These are phyloP conservation scores for Atethmia centrago DNA, from an alignment of 2,888 invertebrate genomes.

Conservation along the genomic window DNA sequence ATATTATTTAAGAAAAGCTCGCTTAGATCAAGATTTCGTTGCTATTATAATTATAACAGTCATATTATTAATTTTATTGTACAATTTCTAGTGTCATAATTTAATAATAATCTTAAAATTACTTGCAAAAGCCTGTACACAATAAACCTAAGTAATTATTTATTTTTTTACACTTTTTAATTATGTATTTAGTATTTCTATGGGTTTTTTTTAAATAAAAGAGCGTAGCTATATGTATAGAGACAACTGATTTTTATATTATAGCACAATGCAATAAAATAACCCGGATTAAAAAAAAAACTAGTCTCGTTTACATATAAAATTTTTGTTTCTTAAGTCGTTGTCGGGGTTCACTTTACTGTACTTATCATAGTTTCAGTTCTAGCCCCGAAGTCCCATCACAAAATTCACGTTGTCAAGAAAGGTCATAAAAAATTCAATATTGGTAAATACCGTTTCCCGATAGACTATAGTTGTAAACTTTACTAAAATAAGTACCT, in stretches of 20 bases:
- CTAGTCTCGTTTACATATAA: background rate
- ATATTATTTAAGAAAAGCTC: conserved; percentile 38
- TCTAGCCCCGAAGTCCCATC: background rate
- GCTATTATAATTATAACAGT: conserved; percentile 18
- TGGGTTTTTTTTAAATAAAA: background rate
- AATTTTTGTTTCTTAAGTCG: background rate
- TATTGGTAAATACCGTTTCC: background rate
- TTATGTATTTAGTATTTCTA: background rate
- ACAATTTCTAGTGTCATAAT: conserved; percentile 61
- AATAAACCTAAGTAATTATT: background rate
- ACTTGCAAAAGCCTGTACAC: conserved; percentile 34
- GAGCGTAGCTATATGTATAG: background rate
- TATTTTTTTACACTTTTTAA: background rate
- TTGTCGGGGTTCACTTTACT: background rate
- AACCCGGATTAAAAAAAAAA: no score
- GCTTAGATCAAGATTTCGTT: conserved; percentile 39
- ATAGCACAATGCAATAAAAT: background rate
- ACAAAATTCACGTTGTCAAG: background rate
- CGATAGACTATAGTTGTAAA: no score
- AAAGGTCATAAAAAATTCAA: background rate
- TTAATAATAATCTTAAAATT: conserved; percentile 19
- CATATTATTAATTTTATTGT: conserved; percentile 32
- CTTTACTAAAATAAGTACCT: no score
- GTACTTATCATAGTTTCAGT: background rate
- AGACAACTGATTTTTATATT: background rate